A percentile compares a stretch with the other conserved stretches of the same genome.
Conservation (phyloP, 2,888 invertebrate genomes). For the Caenorhabditis panamensis region DNA sequence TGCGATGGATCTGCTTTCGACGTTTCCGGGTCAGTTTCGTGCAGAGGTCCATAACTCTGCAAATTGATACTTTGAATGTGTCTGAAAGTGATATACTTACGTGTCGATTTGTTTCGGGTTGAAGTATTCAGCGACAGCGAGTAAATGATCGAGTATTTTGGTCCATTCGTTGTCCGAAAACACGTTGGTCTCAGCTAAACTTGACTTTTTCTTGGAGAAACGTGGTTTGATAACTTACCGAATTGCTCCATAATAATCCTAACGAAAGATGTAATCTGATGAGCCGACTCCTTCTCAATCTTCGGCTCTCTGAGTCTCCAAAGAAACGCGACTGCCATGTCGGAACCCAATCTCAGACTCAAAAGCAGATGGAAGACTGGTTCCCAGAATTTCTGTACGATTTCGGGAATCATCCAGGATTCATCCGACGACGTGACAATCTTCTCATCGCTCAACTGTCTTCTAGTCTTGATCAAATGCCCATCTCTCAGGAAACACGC, state of each 20-base stretch:
- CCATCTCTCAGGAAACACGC: slow-evolving; percentile 28
- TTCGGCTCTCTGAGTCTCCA: slow-evolving; percentile 30
- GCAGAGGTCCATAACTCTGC: slow-evolving; percentile 42
- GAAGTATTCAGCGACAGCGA: slow-evolving; percentile 36
- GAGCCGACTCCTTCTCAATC: neutral
- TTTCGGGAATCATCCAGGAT: slow-evolving; percentile 17
- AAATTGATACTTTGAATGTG: slow-evolving; percentile 6
- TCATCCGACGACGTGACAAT: slow-evolving; percentile 11
- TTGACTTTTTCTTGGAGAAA: neutral
- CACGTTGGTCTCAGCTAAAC: slow-evolving; percentile 31
- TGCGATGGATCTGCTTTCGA: slow-evolving; percentile 41
- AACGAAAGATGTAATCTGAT: slow-evolving; percentile 37
- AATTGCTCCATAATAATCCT: slow-evolving; percentile 34
- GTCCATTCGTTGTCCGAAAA: slow-evolving; percentile 30
- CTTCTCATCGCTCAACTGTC: slow-evolving; percentile 13
- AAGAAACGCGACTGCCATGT: slow-evolving; percentile 27
- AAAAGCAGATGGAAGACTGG: slow-evolving; percentile 49
- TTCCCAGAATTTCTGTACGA: slow-evolving; percentile 42
- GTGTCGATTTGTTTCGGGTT: slow-evolving; percentile 21
- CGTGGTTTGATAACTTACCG: slow-evolving; percentile 1
- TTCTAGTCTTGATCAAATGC: slow-evolving; percentile 17
- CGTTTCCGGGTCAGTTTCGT: slow-evolving; percentile 38
- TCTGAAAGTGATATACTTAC: slow-evolving; percentile 19
- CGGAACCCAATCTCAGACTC: slow-evolving; percentile 35
- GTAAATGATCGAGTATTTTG: slow-evolving; percentile 37